Conservation (phyloP, 2,888 invertebrate genomes). For the Ecliptopera silaceata region DNA sequence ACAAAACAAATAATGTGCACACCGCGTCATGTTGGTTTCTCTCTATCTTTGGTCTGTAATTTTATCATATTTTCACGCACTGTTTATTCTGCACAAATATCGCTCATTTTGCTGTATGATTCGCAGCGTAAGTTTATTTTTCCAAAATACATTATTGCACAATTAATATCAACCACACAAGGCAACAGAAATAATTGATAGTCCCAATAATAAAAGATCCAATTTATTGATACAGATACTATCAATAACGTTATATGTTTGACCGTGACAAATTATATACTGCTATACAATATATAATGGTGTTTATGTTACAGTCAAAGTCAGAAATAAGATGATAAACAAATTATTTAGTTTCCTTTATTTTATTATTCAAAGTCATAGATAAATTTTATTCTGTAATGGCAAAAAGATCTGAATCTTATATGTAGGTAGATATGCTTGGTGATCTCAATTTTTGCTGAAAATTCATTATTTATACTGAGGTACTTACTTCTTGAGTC, state of each 20-base stretch:
- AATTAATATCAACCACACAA: conserved; percentile 17
- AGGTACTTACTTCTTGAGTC: no score
- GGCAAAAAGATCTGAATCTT: no score
- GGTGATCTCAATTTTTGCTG: no score
- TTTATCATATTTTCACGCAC: background rate
- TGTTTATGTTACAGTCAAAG: conserved; percentile 4
- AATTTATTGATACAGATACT: conserved; percentile 31
- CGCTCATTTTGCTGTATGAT: background rate
- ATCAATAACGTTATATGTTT: conserved; percentile 28
- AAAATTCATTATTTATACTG: no score
- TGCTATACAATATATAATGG: conserved; percentile 25
- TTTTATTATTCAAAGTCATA: no score
- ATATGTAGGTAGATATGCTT: no score
- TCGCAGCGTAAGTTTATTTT: conserved; percentile 1
- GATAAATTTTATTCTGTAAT: no score
- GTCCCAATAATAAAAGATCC: conserved; percentile 20
- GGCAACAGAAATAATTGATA: conserved; percentile 16
- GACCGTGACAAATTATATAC: conserved; percentile 36
- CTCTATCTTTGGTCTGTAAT: background rate
- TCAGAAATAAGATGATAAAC: conserved; percentile 5
- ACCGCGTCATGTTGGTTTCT: no score
- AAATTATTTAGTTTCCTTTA: no score
- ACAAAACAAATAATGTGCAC: no score
- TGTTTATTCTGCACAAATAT: background rate
- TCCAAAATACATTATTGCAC: conserved; percentile 12